These are phyloP conservation scores for Stichopus chloronotus DNA, from an alignment of 35 echinoderm and acorn worm species.

Conservation along the genomic window DNA sequence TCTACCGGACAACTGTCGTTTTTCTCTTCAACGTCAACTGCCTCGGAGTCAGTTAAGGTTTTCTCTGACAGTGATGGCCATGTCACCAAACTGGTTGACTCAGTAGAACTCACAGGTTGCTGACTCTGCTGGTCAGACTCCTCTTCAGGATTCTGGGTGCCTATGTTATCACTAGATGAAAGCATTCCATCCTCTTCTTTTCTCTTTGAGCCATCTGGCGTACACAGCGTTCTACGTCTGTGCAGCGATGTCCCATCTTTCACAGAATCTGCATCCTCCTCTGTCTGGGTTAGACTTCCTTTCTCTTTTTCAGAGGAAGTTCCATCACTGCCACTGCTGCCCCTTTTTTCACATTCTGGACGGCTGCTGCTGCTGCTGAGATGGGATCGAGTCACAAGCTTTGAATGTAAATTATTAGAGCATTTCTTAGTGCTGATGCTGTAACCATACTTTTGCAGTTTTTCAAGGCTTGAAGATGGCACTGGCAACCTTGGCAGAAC, in stretches of 20 bases:
- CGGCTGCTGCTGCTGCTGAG: not conserved
- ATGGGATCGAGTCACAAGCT: conserved; percentile 65
- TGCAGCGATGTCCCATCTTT: no score
- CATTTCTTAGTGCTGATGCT: conserved; percentile 71
- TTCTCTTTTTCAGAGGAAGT: not conserved
- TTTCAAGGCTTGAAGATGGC: not conserved
- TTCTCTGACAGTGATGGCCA: not conserved
- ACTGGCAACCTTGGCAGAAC: not conserved
- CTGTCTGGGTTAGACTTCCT: no score
- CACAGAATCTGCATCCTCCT: no score
- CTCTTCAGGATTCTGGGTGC: not conserved
- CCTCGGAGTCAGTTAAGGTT: not conserved
- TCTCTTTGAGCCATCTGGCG: no score
- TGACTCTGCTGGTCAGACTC: not conserved
- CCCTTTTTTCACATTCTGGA: not conserved
- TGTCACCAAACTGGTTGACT: not conserved
- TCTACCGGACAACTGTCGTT: not conserved
- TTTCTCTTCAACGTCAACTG: not conserved
- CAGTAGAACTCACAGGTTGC: not conserved
- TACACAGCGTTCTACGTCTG: no score
- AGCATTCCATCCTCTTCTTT: no score
- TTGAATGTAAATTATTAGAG: conserved; percentile 68
- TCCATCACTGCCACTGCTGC: no score
- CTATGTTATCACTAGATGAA: no score
- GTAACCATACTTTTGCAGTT: conserved; percentile 69